Evolutionary conservation across 2,888 invertebrate species (phyloP).

Genomic region (Lasius fuliginosus): DNA sequence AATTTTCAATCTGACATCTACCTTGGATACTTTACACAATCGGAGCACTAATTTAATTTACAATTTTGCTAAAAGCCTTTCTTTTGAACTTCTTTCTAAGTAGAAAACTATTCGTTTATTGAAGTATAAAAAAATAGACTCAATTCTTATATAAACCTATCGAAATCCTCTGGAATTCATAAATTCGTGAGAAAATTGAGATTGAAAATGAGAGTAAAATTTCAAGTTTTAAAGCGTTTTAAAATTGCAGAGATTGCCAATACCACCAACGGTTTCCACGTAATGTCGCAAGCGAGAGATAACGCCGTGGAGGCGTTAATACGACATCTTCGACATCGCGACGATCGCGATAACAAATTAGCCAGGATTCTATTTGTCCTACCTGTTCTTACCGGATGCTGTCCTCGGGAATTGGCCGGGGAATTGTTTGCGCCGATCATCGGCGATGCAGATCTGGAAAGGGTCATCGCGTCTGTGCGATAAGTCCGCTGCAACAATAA

Average conservation of each 20-base stretch:
- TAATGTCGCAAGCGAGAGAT: constrained; percentile 76
- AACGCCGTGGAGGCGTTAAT: constrained; percentile 76
- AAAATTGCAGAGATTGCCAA: constrained; percentile 77
- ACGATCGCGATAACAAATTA: constrained; percentile 75
- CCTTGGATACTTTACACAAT: background rate
- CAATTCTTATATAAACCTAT: too few relatives aligned
- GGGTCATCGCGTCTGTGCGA: constrained; percentile 81
- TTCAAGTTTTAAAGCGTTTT: background rate
- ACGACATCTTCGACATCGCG: constrained; percentile 75
- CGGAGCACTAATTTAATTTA: background rate
- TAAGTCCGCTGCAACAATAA: constrained; percentile 61
- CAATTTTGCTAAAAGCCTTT: background rate
- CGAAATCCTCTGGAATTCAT: background rate
- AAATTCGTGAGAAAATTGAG: background rate
- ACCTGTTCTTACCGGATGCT: constrained; percentile 80
- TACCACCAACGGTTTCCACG: constrained; percentile 69
- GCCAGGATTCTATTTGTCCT: constrained; percentile 79
- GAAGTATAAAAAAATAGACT: too few relatives aligned
- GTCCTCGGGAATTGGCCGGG: constrained; percentile 78
- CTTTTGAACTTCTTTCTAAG: background rate
- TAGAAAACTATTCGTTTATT: background rate
- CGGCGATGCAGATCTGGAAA: constrained; percentile 79
- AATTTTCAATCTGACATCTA: background rate
- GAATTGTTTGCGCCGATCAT: constrained; percentile 82
- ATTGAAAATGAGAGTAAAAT: background rate